Base-by-base conservation (phyloP, 2,797 vertebrate genomes). In the Anguilla pacifica region DNA sequence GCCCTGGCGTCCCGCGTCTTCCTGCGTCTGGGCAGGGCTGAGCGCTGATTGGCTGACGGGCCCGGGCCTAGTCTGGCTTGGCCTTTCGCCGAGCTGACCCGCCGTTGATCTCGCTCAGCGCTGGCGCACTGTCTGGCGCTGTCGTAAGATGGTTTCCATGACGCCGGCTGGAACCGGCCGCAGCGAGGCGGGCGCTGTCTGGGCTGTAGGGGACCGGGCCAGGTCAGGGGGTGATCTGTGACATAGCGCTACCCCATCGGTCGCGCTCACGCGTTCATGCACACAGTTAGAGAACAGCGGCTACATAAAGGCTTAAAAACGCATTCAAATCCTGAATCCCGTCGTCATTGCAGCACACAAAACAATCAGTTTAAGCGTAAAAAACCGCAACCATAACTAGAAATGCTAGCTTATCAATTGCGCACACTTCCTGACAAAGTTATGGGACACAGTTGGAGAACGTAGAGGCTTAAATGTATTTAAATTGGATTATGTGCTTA, bases 121-220 rank as follows among this genome's bases (percentile, higher is more conserved):
- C 43, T 49, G 53, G 81, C 39, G 64, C 31, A n/a, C 39, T 67
- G 61, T 53, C 70, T 55, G 17, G 85, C 64, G 57, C 25, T 86
- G 64, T 46, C 28, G 85, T 70, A 53, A 79, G 57, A 9, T 67
- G 39, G 46, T 51, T n/a, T 15, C 2, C 43, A 17, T 6, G 3
- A 22, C 15, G 61, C 77, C 22, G 25, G 15, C 43, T 49, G 43
- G 43, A 55, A 81, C 31, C 0, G 39, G 22, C 53, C 15, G 82
- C 1, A 55, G 31, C 22, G 53, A 31, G 77, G 57, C 19, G 5
- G 46, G 1, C 2, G 49, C 55, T 67, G 53, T 74, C 43, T 85
- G 74, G 70, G 84, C 3, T 59, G 15, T 49, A 83, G 77, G 88
- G 85, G 51, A 74, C 59, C 1, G 49, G 57, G 51, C 51, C 79